Base-by-base conservation (phyloP, 2,888 invertebrate genomes). In the Brachynemurus nebulosus region DNA sequence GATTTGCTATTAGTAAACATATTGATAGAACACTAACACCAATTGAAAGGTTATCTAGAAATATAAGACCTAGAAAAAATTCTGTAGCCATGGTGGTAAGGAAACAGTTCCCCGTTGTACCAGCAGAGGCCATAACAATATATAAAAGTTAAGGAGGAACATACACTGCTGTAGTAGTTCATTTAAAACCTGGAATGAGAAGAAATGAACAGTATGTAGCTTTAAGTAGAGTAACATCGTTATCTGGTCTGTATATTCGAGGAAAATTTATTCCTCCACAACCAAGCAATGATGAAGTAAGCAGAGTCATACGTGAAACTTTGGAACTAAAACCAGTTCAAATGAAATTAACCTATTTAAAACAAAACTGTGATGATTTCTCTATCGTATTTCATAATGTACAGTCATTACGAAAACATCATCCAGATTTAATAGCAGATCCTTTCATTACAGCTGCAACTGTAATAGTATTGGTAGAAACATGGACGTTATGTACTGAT, bases 131-230 rank as follows among this genome's bases (percentile, higher is more conserved):
- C 16, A 42, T 52, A 8, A 52, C 50, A 7, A 47, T 52, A 8
- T 50, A 52, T 40, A 52, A 52, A 30, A 45, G 45, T 16, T 50
- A 51, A 47, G 52, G 51, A 1, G 25, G 19, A 14, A 52, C 50
- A 2, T 51, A 50, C 30, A 5, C 45, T 9, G n/a, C n/a, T 14
- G 36, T 18, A 19, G 36, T 18, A 6, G 19, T 36, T 18, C 36
- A 36, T 27, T 27, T 27, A 27, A 27, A 27, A 5, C 9, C 9
- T 2, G 2, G 27, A 5, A 27, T 27, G 27, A 27, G 11, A n/a
- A 9, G 27, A 27, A 12, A 9, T n/a, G 9, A 9, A n/a, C 27
- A n/a, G 9, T 27, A 27, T 27, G 27, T 27, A 27, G 27, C 27
- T 4, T 27, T 9, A 3, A 27, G 27, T 27, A 9, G 27, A 27